Evolutionary conservation across 2,888 invertebrate genomes (phyloP), one percentile per base, ranked within the genome.

Genomic region (Lobophora halterata): DNA sequence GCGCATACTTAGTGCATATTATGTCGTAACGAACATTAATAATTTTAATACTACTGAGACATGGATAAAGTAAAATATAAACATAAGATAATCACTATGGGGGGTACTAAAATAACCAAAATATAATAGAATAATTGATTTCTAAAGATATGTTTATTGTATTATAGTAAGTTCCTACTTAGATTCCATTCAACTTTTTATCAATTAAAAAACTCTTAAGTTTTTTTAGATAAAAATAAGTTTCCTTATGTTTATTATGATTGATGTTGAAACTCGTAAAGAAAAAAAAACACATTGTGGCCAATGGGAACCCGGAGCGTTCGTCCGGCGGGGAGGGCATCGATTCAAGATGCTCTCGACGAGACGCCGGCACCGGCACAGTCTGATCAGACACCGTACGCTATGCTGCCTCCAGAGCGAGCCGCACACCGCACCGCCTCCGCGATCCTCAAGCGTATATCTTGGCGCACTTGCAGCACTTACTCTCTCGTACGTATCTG

Each of bases 401-500:
- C 72, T 60, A 87, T 88, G 88, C 71, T 87, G 76, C 86, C 87
- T 58, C 74, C 79, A 47, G 85, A 86, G 74, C 76, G 82, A 61
- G 62, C 71, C 61, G 76, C 73, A 50, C 77, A 75, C 50, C 79
- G 78, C 58, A 72, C 75, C 61, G 79, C 82, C 66, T 71, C 80
- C 65, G 82, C 83, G 65, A 73, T 88, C 61, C 70, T 87, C 65
- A 85, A 85, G 51, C 80, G 79, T 49, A 70, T 87, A 60, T 77
- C 86, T 34, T 59, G 79, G 58, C 79, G 78, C 55, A 68, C 81
- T 49, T 79, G 74, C 73, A 86, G 79, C 75, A 81, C 78, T 48
- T 87, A 86, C 60, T 83, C 86, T 50, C 75, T 88, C 53, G 88
- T 88, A 87, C 73, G 88, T 87, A 86, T 79, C 52, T 29, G 46